Evolutionary conservation across 2,888 invertebrate species (phyloP).

Genomic region (Sphinx pinastri): DNA sequence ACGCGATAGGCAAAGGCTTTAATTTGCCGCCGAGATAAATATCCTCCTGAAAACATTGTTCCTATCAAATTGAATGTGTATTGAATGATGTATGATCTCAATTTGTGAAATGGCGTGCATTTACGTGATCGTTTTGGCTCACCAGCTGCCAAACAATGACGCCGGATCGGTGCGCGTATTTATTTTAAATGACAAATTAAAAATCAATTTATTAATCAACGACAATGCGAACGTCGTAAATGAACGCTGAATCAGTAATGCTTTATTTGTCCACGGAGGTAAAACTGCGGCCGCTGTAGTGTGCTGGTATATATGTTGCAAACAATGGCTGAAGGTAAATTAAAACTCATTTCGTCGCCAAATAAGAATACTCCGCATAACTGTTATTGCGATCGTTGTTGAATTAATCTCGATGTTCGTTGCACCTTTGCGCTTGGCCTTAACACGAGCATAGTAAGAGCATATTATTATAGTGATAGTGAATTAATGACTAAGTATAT

Average conservation of each 20-base stretch:
- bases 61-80: slow-evolving; percentile 53
- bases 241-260: slow-evolving; percentile 10
- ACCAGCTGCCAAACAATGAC: slow-evolving; percentile 62
- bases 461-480: too few relatives aligned
- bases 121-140: slow-evolving; percentile 58
- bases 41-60: slow-evolving; percentile 49
- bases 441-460: too few relatives aligned
- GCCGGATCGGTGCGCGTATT: slow-evolving; percentile 46
- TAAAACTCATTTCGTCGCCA: background rate
- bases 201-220: slow-evolving; percentile 38
- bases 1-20: slow-evolving; percentile 34
- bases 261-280: background rate
- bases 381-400: background rate
- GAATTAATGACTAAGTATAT: too few relatives aligned
- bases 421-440: too few relatives aligned
- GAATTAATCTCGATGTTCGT: background rate
- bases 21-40: slow-evolving; percentile 46
- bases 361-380: background rate
- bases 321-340: background rate
- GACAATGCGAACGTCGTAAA: slow-evolving; percentile 21
- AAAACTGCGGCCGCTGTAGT: background rate
- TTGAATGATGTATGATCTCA: slow-evolving; percentile 68
- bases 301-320: background rate
- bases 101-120: slow-evolving; percentile 66
- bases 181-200: slow-evolving; percentile 56